Percentiles rank a stretch among this genome's conserved stretches.
These are phyloP conservation scores for Anniella stebbinsi DNA, from an alignment of 2,797 vertebrate species.

Conservation along the genomic window DNA sequence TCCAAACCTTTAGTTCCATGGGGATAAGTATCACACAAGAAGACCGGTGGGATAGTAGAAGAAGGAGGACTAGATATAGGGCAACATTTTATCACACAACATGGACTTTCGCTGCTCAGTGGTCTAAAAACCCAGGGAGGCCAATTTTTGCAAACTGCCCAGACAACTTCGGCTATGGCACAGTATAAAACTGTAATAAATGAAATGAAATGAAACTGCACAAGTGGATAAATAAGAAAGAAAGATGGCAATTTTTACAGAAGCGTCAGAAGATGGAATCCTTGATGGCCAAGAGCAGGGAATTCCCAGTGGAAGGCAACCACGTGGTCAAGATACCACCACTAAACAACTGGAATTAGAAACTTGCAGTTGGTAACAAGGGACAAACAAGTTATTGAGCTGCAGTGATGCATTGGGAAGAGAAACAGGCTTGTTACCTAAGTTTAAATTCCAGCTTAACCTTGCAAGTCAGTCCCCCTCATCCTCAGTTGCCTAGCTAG, in stretches of 20 bases:
- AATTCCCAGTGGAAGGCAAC: background rate
- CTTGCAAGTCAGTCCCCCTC: background rate
- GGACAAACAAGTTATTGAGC: background rate
- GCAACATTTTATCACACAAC: background rate
- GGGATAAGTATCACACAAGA: background rate
- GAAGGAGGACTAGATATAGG: background rate
- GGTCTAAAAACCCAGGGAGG: background rate
- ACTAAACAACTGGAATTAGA: background rate
- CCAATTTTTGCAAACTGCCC: background rate
- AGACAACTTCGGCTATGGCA: too few species aligned
- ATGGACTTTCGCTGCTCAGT: background rate
- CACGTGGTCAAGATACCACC: background rate
- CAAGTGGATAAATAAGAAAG: background rate
- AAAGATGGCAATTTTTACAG: background rate
- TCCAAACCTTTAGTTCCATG: background rate
- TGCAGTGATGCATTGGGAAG: background rate
- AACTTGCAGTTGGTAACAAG: background rate
- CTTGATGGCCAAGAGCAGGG: background rate
- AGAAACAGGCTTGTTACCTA: background rate
- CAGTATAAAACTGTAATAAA: too few species aligned
- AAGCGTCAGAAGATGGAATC: background rate
- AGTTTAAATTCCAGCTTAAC: background rate
- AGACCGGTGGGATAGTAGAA: background rate
- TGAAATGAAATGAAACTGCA: too few species aligned
- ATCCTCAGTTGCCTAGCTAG: background rate